Percentiles rank a stretch among this genome's conserved stretches.
These are phyloP conservation scores for Fragum whitleyi DNA, from an alignment of 2,888 invertebrate species.

Conservation along the genomic window DNA sequence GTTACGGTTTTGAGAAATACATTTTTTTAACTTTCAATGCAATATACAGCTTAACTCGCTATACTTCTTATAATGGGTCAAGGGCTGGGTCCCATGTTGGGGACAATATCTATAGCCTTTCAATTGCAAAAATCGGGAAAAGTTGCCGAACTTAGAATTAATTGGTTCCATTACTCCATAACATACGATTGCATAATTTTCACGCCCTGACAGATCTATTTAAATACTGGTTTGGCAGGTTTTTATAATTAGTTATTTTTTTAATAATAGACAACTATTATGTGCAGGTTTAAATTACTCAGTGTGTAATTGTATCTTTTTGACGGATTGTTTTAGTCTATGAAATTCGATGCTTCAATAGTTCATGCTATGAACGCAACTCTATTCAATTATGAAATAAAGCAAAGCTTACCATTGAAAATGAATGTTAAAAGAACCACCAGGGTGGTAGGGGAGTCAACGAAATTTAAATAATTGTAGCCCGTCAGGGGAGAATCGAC, in stretches of 20 bases:
- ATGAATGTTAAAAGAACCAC: neutral
- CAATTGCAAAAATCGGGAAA: no score
- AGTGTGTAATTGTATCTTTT: neutral
- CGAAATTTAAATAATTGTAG: neutral
- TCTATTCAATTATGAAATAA: neutral
- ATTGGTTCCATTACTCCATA: no score
- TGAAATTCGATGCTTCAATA: neutral
- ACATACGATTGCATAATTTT: no score
- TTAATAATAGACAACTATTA: neutral
- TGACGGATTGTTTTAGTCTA: neutral
- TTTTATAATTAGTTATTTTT: neutral
- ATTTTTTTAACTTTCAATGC: no score
- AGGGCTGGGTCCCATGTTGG: no score
- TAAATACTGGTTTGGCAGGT: neutral
- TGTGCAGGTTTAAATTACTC: slow-evolving; percentile 4
- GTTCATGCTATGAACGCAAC: neutral
- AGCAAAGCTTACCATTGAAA: neutral
- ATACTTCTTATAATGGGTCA: no score
- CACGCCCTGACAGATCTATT: neutral
- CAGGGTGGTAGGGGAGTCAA: neutral
- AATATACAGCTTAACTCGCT: no score
- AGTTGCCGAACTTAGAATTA: no score
- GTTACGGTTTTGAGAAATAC: no score
- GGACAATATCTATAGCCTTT: no score
- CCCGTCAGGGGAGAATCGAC: no score